Base-by-base conservation (phyloP, 1,140 invertebrate genomes). In the Streblospio benedicti region DNA sequence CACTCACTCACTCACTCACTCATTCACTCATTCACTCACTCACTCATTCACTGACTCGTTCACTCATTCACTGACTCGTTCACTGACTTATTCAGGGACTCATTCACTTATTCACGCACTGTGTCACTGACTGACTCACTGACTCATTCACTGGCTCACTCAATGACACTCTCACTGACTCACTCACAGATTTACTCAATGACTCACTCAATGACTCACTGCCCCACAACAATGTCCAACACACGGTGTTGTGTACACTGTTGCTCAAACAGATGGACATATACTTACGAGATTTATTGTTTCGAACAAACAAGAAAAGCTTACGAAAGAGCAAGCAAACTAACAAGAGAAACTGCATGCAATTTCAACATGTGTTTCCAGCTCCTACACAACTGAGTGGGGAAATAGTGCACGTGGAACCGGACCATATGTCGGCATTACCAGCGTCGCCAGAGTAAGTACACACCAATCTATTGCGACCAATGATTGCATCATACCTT, bases 1-100 rank as follows among this genome's bases (percentile, higher is more conserved):
- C 57, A 58, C 30, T 58, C 57, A 58, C 30, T 58, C 57, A 58
- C 30, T 58, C 57, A 58, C 30, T 50, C 56, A 58, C 28, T 58
- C 56, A 58, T 23, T 58, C 56, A 45, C 28, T 58, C 56, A 58
- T 27, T 43, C 54, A 57, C 18, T 57, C 54, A 57, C 18, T 57
- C 54, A 57, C 18, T 57, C 54, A 57, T 14, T 57, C 54, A 57
- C 18, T 57, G 33, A 57, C 18, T 57, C 54, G 44, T 14, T 57
- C 54, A 57, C 18, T 57, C 54, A 58, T 27, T 47, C 6, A 58
- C 1, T 53, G 16, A 50, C 4, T 32, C 57, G 50, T 1, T 58
- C 44, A 58, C 30, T 47, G 43, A 52, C 30, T 31, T 30, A 53
- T 2, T 58, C 57, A 58, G 5, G 16, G 16, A 47, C 18, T 47